phyloP scores from a whole-genome alignment of 2,888 invertebrate genomes.

The Synergus japonicus region DNA sequence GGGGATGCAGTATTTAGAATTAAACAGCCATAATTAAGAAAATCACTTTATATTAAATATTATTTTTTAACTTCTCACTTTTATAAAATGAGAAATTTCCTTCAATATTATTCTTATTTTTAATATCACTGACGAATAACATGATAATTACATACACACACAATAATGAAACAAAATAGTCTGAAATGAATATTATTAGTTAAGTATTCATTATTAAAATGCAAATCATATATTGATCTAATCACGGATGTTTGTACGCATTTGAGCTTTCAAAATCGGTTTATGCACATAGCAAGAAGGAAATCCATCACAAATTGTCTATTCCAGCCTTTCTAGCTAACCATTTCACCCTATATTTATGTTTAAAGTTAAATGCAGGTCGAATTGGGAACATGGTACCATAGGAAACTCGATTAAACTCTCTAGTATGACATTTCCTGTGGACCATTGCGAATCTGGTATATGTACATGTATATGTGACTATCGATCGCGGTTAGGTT shows the following conservation, averaged over 20 bases:
- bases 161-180: too few species aligned
- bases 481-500: conserved; percentile 27
- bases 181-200: too few species aligned
- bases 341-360: conserved; percentile 19
- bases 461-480: neutral
- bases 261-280: neutral
- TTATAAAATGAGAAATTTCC: too few species aligned
- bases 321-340: conserved; percentile 30
- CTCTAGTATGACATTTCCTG: conserved; percentile 38
- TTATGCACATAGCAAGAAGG: neutral
- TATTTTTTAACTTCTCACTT: too few species aligned
- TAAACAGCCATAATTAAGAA: neutral
- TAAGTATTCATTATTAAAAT: neutral
- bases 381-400: conserved; percentile 3
- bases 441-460: conserved; percentile 20
- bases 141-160: too few species aligned
- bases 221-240: neutral
- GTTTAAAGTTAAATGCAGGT: conserved; percentile 34
- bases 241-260: too few species aligned
- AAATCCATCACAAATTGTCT: conserved; percentile 30
- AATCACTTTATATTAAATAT: too few species aligned
- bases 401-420: conserved; percentile 36
- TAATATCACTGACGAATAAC: too few species aligned
- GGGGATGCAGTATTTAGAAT: neutral
- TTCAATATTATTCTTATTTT: too few species aligned